Evolutionary conservation across 37 sponge, comb jelly and placozoan genomes (phyloP).

Genomic region (Amphimedon queenslandica): DNA sequence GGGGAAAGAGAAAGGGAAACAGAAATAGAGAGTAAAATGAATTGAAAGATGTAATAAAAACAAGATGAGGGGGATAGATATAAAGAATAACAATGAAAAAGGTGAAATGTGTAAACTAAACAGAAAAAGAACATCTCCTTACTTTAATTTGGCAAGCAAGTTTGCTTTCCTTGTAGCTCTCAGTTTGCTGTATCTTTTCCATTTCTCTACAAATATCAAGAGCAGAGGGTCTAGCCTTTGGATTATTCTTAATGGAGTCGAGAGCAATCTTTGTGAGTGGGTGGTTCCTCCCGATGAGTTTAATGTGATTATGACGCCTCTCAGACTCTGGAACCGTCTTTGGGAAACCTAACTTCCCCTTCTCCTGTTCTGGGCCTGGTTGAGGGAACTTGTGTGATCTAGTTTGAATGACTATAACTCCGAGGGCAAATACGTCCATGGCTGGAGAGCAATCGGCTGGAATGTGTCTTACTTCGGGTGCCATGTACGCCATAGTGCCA

Average conservation of each 20-base stretch:
- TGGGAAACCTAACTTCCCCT: constrained; percentile 23
- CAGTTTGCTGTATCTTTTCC: constrained; percentile 1
- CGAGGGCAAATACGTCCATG: constrained; percentile 46
- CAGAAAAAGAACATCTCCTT: not conserved
- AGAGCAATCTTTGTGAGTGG: constrained; percentile 16
- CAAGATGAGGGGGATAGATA: not conserved
- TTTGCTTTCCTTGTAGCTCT: constrained; percentile 17
- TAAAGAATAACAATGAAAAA: not conserved
- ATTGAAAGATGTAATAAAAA: not conserved
- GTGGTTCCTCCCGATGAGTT: constrained; percentile 16
- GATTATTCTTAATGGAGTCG: constrained; percentile 34
- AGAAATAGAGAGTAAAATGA: not conserved
- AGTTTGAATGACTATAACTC: constrained; percentile 43
- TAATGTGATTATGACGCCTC: constrained; percentile 33
- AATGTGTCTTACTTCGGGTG: constrained; percentile 38
- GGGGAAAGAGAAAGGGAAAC: too few relatives aligned
- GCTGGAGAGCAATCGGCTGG: constrained; percentile 38
- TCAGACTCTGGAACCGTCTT: constrained; percentile 38
- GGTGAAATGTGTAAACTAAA: not conserved
- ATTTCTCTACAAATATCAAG: constrained; percentile 19
- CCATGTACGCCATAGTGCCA: constrained; percentile 43
- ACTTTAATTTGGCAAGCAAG: constrained; percentile 12
- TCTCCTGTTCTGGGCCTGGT: constrained; percentile 26
- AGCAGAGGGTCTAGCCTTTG: constrained; percentile 18
- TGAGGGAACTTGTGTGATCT: constrained; percentile 34